phyloP scores from a whole-genome alignment of 2,888 invertebrate genomes.

The Pristionchus arcanus region DNA sequence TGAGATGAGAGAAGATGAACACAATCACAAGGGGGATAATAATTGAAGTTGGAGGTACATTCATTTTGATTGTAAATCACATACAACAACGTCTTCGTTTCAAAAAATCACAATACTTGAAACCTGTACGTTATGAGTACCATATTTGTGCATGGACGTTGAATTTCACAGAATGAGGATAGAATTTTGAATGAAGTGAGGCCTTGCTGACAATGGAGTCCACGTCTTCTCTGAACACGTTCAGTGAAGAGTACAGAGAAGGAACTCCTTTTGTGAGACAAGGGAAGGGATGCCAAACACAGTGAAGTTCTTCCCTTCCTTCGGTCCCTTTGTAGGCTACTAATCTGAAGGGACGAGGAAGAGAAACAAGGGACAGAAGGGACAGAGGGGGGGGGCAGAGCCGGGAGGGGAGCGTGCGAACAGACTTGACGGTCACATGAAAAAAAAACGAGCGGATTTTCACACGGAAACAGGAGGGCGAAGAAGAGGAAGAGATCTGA shows the following conservation, averaged over 20 bases:
- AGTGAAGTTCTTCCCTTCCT: neutral
- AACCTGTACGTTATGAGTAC: too few species aligned
- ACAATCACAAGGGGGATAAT: too few species aligned
- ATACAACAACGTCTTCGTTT: too few species aligned
- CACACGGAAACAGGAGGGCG: constrained; percentile 35
- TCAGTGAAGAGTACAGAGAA: neutral
- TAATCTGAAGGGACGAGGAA: neutral
- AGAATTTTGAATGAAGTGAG: too few species aligned
- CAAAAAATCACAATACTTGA: too few species aligned
- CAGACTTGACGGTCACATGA: neutral
- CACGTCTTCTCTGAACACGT: neutral
- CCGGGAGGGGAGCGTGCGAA: constrained; percentile 17
- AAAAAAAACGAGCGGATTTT: constrained; percentile 39
- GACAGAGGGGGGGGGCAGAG: neutral
- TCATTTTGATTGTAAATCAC: too few species aligned
- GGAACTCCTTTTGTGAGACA: neutral
- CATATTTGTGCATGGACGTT: too few species aligned
- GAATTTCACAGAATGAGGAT: too few species aligned
- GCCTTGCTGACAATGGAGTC: too few species aligned
- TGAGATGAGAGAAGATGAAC: too few species aligned
- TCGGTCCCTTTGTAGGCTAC: neutral
- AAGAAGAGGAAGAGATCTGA: neutral
- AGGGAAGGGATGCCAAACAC: constrained; percentile 2
- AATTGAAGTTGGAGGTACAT: too few species aligned
- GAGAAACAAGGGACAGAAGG: neutral